Base-by-base conservation (phyloP, 1,140 invertebrate genomes). In the Micrasema minimum region DNA sequence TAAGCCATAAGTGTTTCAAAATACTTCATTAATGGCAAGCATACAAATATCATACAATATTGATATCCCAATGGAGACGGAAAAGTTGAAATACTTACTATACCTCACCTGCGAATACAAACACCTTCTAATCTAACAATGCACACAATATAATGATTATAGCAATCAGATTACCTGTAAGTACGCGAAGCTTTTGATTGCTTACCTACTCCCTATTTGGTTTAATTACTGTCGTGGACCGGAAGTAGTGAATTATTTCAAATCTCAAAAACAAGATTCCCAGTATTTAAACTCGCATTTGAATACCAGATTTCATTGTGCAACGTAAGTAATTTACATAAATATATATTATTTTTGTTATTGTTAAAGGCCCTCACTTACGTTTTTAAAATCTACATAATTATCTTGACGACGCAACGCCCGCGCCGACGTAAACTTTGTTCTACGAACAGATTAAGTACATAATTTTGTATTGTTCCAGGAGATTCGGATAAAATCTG, bases 251-350 rank as follows among this genome's bases (percentile, higher is more conserved):
- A 59, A 59, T 59, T 59, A 59, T 59, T 41, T 22, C 55, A 59
- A 41, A 35, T 20, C 55, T 59, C 55, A 38, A 59, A 59, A 59
- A 59, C 35, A 41, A 38, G 23, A 12, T 38, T 38, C 55, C 22
- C 37, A n/a, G 55, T 59, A 59, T 41, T 59, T 59, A 59, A 57
- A 57, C 37, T 57, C 31, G 31, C 38, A 59, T 59, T 59, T 59
- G 55, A 59, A 59, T 59, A 59, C 38, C 55, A 59, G 55, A 59
- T 59, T 59, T 41, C 55, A 41, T 59, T 59, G 55, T 59, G 55
- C 35, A 18, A 59, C 55, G 16, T 41, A 35, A 4, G 18, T 38
- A 22, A 59, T 59, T 59, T 38, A 59, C 55, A 59, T 59, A 59
- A 59, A 41, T 22, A 41, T 38, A 59, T 22, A 59, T 59, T 59